A percentile compares a stretch with the other conserved stretches of the same genome.
Conservation (phyloP, 2,888 invertebrate genomes). For the Plagodis dolabraria region DNA sequence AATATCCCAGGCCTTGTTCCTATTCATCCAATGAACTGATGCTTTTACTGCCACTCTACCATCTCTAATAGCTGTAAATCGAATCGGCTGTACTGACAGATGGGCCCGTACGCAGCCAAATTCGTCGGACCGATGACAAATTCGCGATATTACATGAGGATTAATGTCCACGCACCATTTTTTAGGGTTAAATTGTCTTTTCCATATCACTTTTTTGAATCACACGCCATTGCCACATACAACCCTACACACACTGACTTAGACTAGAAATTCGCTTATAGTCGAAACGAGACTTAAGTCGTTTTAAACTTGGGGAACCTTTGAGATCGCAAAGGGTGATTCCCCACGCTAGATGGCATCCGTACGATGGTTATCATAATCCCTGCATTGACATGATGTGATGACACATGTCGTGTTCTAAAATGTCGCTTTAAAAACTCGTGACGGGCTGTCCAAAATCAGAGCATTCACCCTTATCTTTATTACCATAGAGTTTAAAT, state of each 20-base stretch:
- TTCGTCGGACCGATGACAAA: constrained; percentile 79
- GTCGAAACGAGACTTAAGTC: constrained; percentile 44
- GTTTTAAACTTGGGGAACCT: constrained; percentile 53
- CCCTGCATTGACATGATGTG: constrained; percentile 84
- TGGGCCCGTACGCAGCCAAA: constrained; percentile 56
- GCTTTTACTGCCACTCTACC: constrained; percentile 47
- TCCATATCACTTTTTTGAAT: constrained; percentile 59
- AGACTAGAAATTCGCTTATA: constrained; percentile 44
- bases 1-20: constrained; percentile 40
- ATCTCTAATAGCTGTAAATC: constrained; percentile 74
- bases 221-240: constrained; percentile 29
- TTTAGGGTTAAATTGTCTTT: constrained; percentile 85
- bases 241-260: constrained; percentile 33
- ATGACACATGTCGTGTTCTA: constrained; percentile 84
- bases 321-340: constrained; percentile 81
- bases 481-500: constrained; percentile 43
- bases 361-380: constrained; percentile 84
- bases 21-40: constrained; percentile 61
- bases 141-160: constrained; percentile 84
- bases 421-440: constrained; percentile 74
- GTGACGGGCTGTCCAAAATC: constrained; percentile 36
- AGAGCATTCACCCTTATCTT: constrained; percentile 46
- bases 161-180: constrained; percentile 82
- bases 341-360: constrained; percentile 80
- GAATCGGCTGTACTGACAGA: constrained; percentile 76